Evolutionary conservation across 2,797 vertebrate species (phyloP).

Genomic region (Carapus acus): DNA sequence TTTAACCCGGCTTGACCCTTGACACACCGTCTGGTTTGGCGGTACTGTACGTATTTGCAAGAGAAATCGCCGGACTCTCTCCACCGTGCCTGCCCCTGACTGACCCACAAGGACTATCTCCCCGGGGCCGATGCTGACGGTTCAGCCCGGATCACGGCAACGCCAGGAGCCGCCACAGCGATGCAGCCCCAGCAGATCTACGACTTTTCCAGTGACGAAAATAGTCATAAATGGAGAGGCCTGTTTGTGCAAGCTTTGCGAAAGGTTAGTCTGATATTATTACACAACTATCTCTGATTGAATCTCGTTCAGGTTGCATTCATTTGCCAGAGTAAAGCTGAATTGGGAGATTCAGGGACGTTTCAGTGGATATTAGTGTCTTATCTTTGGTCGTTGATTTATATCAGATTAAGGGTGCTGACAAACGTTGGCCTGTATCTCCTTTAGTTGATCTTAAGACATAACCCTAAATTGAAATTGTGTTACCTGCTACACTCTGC

Average conservation of each 20-base stretch:
- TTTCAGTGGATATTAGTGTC: constrained; percentile 5
- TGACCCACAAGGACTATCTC: constrained; percentile 70
- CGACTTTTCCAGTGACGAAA: constrained; percentile 95
- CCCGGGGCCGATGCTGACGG: constrained; percentile 81
- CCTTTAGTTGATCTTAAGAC: too few species aligned
- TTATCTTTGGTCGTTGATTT: too few species aligned
- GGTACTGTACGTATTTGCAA: constrained; percentile 28
- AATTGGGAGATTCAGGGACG: not conserved
- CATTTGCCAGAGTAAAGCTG: not conserved
- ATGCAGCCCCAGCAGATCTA: constrained; percentile 94
- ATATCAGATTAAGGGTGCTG: too few species aligned
- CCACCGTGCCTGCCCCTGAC: constrained; percentile 64
- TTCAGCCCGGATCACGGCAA: constrained; percentile 73
- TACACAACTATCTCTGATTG: too few species aligned
- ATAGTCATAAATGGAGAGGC: constrained; percentile 94
- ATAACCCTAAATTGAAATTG: too few species aligned
- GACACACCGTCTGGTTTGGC: constrained; percentile 20
- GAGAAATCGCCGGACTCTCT: constrained; percentile 36
- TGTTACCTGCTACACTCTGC: too few species aligned
- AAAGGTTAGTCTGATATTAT: constrained; percentile 74
- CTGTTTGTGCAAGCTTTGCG: constrained; percentile 89
- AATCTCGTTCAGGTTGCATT: not conserved
- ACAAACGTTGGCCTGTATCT: too few species aligned
- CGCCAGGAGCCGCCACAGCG: constrained; percentile 74
- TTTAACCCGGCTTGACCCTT: constrained; percentile 18